phyloP scores from a whole-genome alignment of 2,888 invertebrate species.

The Lingula anatina region DNA sequence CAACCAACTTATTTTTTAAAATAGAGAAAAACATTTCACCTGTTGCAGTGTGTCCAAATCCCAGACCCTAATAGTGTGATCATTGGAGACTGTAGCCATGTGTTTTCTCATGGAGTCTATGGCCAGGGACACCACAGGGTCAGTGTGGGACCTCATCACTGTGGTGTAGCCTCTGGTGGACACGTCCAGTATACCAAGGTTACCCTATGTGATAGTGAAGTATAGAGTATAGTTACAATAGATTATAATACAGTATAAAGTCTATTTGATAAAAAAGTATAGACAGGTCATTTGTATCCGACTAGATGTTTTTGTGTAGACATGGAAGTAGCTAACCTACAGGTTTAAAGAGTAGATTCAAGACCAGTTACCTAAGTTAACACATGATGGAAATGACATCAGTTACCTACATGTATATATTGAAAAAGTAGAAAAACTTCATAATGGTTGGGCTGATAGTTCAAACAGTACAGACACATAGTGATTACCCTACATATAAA shows the following conservation, averaged over 20 bases:
- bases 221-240: not conserved
- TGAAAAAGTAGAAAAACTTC: too few relatives aligned
- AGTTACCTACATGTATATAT: too few relatives aligned
- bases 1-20: too few relatives aligned
- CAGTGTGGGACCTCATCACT: slow-evolving; percentile 48
- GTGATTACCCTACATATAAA: too few relatives aligned
- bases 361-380: too few relatives aligned
- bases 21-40: too few relatives aligned
- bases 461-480: too few relatives aligned
- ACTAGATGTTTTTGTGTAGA: not conserved
- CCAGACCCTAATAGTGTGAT: slow-evolving; percentile 50
- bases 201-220: slow-evolving; percentile 24
- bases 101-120: slow-evolving; percentile 44
- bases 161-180: slow-evolving; percentile 46
- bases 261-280: not conserved
- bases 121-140: slow-evolving; percentile 34
- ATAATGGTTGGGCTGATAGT: too few relatives aligned
- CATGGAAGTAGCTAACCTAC: too few relatives aligned
- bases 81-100: slow-evolving; percentile 47
- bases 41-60: slow-evolving; percentile 47
- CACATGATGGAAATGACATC: too few relatives aligned
- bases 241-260: not conserved
- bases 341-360: too few relatives aligned
- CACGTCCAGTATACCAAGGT: slow-evolving; percentile 46
- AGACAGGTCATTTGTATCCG: not conserved